Conservation (phyloP, 2,888 invertebrate species). For the Napeogenes sylphis region DNA sequence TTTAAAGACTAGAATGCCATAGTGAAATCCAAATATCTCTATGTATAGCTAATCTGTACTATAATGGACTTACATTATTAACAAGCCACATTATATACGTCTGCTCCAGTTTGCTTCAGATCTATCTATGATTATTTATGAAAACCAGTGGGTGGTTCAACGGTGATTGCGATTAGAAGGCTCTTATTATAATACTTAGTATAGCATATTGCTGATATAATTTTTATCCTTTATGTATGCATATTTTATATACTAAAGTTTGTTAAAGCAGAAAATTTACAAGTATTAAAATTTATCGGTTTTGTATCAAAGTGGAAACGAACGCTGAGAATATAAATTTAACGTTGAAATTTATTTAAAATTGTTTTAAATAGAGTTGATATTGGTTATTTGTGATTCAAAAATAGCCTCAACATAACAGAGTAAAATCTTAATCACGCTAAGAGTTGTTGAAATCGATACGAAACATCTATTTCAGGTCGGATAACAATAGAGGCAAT, state of each 20-base stretch:
- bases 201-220: no score
- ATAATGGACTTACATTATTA: conserved; percentile 51
- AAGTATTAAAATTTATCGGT: no score
- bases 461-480: conserved; percentile 14
- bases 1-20: neutral
- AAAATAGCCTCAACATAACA: neutral
- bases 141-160: conserved; percentile 45
- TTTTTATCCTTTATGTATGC: no score
- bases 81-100: conserved; percentile 37
- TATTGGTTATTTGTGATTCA: no score
- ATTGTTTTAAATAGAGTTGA: no score
- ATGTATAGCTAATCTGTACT: conserved; percentile 37
- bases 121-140: conserved; percentile 54
- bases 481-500: conserved; percentile 24
- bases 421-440: conserved; percentile 1
- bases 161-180: conserved; percentile 29
- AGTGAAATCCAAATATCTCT: conserved; percentile 2
- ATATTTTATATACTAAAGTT: no score
- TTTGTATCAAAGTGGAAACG: no score
- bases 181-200: conserved; percentile 14
- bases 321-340: no score
- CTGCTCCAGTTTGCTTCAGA: conserved; percentile 43
- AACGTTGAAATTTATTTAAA: no score
- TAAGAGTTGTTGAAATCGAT: neutral
- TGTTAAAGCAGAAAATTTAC: no score